Base-by-base conservation (phyloP, 1,140 invertebrate genomes). In the Tyrophagus putrescentiae region DNA sequence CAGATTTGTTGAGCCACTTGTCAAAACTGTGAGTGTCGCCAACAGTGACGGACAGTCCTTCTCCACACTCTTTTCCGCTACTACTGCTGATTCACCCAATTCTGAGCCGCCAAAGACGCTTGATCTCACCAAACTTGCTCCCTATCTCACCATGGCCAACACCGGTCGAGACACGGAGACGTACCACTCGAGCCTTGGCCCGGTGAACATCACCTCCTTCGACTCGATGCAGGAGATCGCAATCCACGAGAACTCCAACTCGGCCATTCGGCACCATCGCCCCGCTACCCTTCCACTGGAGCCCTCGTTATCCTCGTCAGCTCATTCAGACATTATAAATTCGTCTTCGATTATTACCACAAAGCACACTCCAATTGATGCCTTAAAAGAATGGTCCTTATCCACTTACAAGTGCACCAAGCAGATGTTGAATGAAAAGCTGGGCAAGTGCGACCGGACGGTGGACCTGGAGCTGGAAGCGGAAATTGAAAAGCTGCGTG, bases 321-420 rank as follows among this genome's bases (percentile, higher is more conserved):
- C 21, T 21, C 11, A 11, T 23, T 42, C 57, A 28, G 33, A 59
- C 34, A 44, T 39, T 7, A 42, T 42, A 4, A n/a, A 42, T 16
- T 28, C 27, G n/a, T 44, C 39, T 4, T 16, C 57, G 3, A 45
- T 45, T 4, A 59, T 28, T 31, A 28, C 25, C n/a, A n/a, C 6
- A 1, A 50, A 48, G 27, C 23, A 3, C 3, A 59, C 57, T 4
- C 57, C 57, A 28, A 85, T 96, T 70, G 91, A 95, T 71, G 82
- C 83, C 34, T 76, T 96, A 39, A 89, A 87, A 71, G 89, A 87
- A 68, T 97, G 93, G 93, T 88, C 89, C 68, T 86, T 95, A 69
- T 93, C 90, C 58, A 95, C 92, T 1, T 96, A 93, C 70, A 96
- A 96, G 73, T 96, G 90, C 70, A 95, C 91, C 0, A 87, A 87